Evolutionary conservation across 2,113 vertebrate species (phyloP), one percentile per base, ranked within the genome.

Genomic region (Macquaria ambigua): DNA sequence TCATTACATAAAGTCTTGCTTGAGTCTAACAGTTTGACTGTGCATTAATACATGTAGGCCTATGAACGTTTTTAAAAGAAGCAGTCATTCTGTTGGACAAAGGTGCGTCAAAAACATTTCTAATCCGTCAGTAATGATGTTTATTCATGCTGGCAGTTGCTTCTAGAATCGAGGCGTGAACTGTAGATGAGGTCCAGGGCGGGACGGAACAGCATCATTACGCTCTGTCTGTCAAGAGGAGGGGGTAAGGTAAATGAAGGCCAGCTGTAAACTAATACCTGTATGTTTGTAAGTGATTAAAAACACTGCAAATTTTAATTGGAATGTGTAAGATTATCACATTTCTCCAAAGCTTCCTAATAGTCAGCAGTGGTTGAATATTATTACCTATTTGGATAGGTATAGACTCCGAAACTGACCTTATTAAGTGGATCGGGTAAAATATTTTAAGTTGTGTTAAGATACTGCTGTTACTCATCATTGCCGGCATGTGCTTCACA

Each of bases 101-200:
- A 56, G 23, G 4, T 20, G 48, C 39, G 25, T 48, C 1, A 64
- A 31, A 63, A 63, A 48, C 37, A 70, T 75, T 56, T 20, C 28
- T 48, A 23, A 77, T 59, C n/a, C 1, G 4, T 41, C 66, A 58
- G 28, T 48, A 37, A 46, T 50, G 23, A 50, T 71, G 73, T 31
- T 56, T 31, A 20, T 50, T 50, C 5, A 43, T 25, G 46, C 23
- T 25, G 43, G 14, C 20, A 52, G 12, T 34, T 48, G 67, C n/a
- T 61, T 78, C 7, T 25, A 66, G 66, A 70, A 21, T 11, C 1
- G 11, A 74, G 52, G 21, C 23, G n/a, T 73, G 48, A 72, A 23
- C 39, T 52, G 55, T 53, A 34, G 58, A 55, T 74, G 25, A 59
- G 11, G 43, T 82, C 12, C n/a, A 43, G 66, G n/a, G 37, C 56